Evolutionary conservation across 2,797 vertebrate species (phyloP).

Genomic region (Limnodromus scolopaceus): DNA sequence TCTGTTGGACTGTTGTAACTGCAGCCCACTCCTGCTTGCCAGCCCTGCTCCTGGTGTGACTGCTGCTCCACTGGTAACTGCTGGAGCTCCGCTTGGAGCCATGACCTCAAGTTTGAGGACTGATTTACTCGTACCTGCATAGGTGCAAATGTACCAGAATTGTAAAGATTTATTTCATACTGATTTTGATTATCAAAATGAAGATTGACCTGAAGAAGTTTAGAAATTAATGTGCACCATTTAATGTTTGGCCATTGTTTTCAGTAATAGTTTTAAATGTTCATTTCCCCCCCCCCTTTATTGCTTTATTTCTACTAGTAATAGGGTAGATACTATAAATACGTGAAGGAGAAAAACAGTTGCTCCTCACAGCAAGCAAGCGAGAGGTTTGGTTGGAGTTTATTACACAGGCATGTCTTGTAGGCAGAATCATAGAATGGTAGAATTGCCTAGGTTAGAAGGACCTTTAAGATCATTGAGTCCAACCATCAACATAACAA

Average conservation of each 20-base stretch:
- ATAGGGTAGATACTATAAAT: not conserved
- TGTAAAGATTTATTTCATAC: not conserved
- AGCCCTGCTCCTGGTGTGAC: not conserved
- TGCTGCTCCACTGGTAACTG: not conserved
- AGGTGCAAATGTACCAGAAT: not conserved
- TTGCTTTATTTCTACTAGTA: not conserved
- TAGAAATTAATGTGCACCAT: not conserved
- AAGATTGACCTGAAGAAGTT: not conserved
- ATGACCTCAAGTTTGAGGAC: not conserved
- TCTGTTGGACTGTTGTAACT: not conserved
- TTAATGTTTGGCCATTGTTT: not conserved
- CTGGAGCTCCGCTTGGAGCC: not conserved
- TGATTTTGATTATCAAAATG: not conserved
- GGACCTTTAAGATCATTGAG: not conserved
- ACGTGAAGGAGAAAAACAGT: not conserved
- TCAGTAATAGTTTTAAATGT: not conserved
- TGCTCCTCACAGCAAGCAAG: not conserved
- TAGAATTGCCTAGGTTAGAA: not conserved
- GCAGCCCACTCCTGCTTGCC: not conserved
- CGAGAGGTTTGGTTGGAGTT: not conserved
- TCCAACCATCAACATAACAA: not conserved
- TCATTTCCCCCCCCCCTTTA: not conserved
- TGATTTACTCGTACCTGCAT: not conserved
- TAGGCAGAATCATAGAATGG: not conserved
- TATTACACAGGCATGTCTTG: not conserved